phyloP scores from a whole-genome alignment of 1,140 invertebrate genomes.

The Leptinotarsa texana region DNA sequence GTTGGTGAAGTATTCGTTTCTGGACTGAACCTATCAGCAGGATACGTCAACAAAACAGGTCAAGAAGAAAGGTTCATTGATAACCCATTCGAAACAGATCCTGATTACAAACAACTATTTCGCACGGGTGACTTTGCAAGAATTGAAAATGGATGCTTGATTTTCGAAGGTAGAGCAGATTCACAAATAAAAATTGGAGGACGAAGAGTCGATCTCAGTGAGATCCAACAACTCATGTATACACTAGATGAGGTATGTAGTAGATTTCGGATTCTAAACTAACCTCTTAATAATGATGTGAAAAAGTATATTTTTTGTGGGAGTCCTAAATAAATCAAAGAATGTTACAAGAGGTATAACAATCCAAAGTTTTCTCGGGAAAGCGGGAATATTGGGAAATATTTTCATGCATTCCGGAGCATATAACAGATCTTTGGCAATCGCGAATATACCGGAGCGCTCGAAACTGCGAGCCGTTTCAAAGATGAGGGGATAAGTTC shows the following conservation, averaged over 20 bases:
- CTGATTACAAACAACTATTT: slow-evolving; percentile 63
- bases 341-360: no score
- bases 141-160: slow-evolving; percentile 68
- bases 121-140: slow-evolving; percentile 82
- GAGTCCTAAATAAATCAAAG: no score
- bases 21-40: slow-evolving; percentile 75
- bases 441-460: no score
- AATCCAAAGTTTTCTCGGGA: no score
- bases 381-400: no score
- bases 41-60: slow-evolving; percentile 76
- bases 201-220: slow-evolving; percentile 79
- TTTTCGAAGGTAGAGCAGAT: slow-evolving; percentile 83
- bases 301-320: no score
- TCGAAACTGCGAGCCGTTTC: no score
- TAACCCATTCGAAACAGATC: slow-evolving; percentile 70
- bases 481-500: no score
- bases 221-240: slow-evolving; percentile 74
- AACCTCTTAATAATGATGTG: no score
- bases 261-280: no score
- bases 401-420: no score
- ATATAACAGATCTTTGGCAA: no score
- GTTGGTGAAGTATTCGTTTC: slow-evolving; percentile 79
- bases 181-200: slow-evolving; percentile 86
- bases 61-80: slow-evolving; percentile 68
- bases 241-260: slow-evolving; percentile 49